Conservation (phyloP, 1,140 invertebrate genomes). For the Bradynema listronoti region DNA sequence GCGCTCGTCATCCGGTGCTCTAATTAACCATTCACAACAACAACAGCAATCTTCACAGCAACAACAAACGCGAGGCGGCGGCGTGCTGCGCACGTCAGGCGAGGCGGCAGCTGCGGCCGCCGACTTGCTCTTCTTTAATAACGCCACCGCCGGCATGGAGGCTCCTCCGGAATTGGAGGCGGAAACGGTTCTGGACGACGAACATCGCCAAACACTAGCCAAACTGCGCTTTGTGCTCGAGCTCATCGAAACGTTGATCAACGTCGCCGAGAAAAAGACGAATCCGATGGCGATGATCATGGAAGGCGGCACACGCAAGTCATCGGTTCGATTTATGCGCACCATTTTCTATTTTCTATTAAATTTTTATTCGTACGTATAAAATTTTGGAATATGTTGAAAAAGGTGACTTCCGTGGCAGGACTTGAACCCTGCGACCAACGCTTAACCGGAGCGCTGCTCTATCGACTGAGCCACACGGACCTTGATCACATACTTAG, state of each 20-base stretch:
- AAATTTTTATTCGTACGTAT: too few species aligned
- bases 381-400: neutral
- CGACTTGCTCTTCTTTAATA: constrained; percentile 7
- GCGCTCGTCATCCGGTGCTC: neutral
- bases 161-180: constrained; percentile 77
- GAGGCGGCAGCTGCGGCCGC: neutral
- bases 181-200: constrained; percentile 84
- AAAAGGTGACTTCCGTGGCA: constrained; percentile 8
- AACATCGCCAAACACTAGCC: constrained; percentile 84
- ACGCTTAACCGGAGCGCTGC: too few species aligned
- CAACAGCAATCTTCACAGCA: constrained; percentile 3
- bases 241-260: constrained; percentile 79
- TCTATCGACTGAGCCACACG: too few species aligned
- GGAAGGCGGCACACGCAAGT: constrained; percentile 41
- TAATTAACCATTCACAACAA: neutral
- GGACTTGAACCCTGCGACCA: too few species aligned
- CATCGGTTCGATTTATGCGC: constrained; percentile 30
- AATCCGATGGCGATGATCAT: constrained; percentile 63
- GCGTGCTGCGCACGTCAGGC: neutral
- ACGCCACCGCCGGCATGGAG: constrained; percentile 12
- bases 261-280: constrained; percentile 70
- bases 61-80: neutral
- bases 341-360: neutral
- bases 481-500: too few species aligned
- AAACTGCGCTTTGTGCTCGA: constrained; percentile 86